Conservation (phyloP, 1,140 invertebrate genomes). For the Grapholita molesta region DNA sequence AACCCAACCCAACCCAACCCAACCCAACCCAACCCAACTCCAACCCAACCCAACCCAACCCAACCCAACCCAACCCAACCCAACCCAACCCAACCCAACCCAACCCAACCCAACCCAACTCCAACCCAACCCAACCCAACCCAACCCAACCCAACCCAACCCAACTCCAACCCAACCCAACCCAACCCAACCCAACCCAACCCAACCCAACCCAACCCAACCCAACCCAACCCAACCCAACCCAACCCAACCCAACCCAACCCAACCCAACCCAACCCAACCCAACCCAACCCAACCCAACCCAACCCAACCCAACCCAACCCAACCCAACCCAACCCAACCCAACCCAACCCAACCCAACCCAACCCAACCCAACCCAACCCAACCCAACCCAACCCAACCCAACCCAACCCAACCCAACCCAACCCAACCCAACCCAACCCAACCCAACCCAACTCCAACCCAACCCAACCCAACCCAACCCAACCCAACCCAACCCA, state of each 20-base stretch:
- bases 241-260: constrained; percentile 15
- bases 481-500: constrained; percentile 35
- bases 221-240: not conserved
- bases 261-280: constrained; percentile 22
- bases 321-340: too few relatives aligned
- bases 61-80: constrained; percentile 41
- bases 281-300: constrained; percentile 23
- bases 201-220: constrained; percentile 16
- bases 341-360: constrained; percentile 33
- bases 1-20: constrained; percentile 33
- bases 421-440: constrained; percentile 36
- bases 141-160: constrained; percentile 34
- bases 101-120: constrained; percentile 37
- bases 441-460: too few relatives aligned
- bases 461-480: constrained; percentile 37
- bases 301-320: constrained; percentile 20
- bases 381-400: constrained; percentile 25
- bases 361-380: constrained; percentile 17
- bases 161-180: too few relatives aligned
- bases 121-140: constrained; percentile 38
- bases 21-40: constrained; percentile 37
- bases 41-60: too few relatives aligned
- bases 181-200: constrained; percentile 32
- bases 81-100: constrained; percentile 40
- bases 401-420: constrained; percentile 34